A percentile compares a stretch with the other conserved stretches of the same genome.
Conservation (phyloP, 2,113 vertebrate genomes). For the Dipodomys spectabilis region DNA sequence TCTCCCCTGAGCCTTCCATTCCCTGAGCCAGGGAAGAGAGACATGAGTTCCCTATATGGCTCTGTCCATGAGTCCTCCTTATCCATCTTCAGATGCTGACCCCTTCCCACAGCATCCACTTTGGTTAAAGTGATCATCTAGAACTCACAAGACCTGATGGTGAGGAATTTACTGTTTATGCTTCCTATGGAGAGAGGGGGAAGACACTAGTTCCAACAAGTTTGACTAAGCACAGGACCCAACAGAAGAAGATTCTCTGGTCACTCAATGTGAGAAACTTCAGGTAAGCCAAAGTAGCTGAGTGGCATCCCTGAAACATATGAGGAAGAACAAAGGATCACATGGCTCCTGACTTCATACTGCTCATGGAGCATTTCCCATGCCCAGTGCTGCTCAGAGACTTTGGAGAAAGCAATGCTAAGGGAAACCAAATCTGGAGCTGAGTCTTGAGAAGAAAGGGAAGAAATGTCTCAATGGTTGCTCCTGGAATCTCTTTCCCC, state of each 20-base stretch:
- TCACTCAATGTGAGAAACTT: neutral
- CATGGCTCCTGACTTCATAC: neutral
- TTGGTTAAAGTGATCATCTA: neutral
- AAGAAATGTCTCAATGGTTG: neutral
- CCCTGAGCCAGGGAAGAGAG: neutral
- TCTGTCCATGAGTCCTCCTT: neutral
- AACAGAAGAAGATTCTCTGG: neutral
- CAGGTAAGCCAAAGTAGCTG: neutral
- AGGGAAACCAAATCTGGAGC: neutral
- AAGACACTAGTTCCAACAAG: slow-evolving; percentile 1
- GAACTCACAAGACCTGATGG: neutral
- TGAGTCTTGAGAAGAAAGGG: neutral
- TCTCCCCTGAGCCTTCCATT: neutral
- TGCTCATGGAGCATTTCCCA: neutral
- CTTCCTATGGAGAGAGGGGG: neutral
- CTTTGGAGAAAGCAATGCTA: neutral
- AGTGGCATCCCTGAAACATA: neutral
- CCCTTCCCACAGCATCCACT: neutral
- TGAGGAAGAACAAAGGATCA: neutral
- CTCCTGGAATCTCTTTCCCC: neutral
- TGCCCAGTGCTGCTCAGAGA: neutral
- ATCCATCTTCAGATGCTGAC: neutral
- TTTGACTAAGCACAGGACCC: neutral
- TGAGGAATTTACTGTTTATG: slow-evolving; percentile 31
- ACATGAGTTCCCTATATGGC: neutral